phyloP scores from a whole-genome alignment of 2,888 invertebrate species.

The Callosobruchus maculatus region DNA sequence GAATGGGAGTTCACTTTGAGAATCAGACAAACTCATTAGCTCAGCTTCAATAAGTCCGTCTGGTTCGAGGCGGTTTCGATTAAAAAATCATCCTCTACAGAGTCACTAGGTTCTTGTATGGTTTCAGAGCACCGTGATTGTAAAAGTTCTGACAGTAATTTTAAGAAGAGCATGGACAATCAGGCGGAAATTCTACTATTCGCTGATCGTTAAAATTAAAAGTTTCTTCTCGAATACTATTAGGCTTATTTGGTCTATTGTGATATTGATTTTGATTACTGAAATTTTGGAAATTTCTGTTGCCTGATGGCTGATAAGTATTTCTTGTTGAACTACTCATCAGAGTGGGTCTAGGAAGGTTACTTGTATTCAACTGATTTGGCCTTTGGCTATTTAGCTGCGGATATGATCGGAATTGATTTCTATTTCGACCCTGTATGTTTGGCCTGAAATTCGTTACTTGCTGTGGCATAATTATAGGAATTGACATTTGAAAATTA shows the following conservation, averaged over 20 bases:
- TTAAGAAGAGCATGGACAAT: neutral
- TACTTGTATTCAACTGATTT: neutral
- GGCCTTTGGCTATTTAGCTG: neutral
- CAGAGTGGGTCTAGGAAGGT: neutral
- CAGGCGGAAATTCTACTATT: neutral
- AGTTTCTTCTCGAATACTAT: slow-evolving; percentile 2
- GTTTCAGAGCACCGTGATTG: neutral
- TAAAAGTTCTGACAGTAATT: neutral
- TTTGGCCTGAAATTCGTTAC: slow-evolving; percentile 3
- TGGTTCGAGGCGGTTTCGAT: slow-evolving; percentile 4
- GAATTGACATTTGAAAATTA: slow-evolving; percentile 4
- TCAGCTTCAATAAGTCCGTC: neutral
- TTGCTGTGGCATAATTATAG: slow-evolving; percentile 6
- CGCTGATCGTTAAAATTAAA: slow-evolving; percentile 7
- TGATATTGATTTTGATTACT: too few relatives aligned
- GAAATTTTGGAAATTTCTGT: neutral
- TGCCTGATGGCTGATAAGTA: neutral
- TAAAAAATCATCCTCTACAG: slow-evolving; percentile 8
- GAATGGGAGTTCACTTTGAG: neutral
- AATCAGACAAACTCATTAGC: neutral
- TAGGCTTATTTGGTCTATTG: neutral
- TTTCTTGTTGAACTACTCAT: neutral
- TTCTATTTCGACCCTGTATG: slow-evolving; percentile 1
- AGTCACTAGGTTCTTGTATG: neutral
- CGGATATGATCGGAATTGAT: slow-evolving; percentile 2